These are phyloP conservation scores for Hylaeus volcanicus DNA, from an alignment of 1,140 invertebrate genomes.

Conservation along the genomic window DNA sequence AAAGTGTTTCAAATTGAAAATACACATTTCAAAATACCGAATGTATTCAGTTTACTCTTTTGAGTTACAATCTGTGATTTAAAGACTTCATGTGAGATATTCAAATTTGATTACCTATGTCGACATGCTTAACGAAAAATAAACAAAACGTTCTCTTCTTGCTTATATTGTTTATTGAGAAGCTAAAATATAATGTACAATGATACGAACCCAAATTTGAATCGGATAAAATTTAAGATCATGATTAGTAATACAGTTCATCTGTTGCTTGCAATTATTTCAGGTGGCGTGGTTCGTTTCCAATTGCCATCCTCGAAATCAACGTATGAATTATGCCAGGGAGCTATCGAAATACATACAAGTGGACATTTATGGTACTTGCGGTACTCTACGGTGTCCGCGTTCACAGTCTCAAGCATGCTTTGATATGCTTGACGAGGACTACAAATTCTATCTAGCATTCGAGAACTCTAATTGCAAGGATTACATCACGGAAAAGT, in stretches of 20 bases:
- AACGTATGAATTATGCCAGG: constrained; percentile 92
- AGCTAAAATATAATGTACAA: neutral
- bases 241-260: too few species aligned
- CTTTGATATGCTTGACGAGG: constrained; percentile 93
- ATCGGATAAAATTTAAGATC: too few species aligned
- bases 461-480: constrained; percentile 98
- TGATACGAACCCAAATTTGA: too few species aligned
- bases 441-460: constrained; percentile 98
- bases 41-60: neutral
- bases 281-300: constrained; percentile 98
- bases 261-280: constrained; percentile 40
- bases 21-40: too few species aligned
- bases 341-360: constrained; percentile 92
- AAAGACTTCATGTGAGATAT: too few species aligned
- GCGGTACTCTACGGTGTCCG: constrained; percentile 92
- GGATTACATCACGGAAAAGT: constrained; percentile 98
- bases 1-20: too few species aligned
- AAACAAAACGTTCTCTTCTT: too few species aligned
- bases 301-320: constrained; percentile 95
- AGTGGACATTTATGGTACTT: constrained; percentile 96
- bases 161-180: too few species aligned
- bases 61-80: too few species aligned
- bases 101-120: too few species aligned
- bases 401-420: constrained; percentile 90
- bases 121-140: too few species aligned